Conservation (phyloP, 2,113 vertebrate species). For the Ariopsis seemanni region DNA sequence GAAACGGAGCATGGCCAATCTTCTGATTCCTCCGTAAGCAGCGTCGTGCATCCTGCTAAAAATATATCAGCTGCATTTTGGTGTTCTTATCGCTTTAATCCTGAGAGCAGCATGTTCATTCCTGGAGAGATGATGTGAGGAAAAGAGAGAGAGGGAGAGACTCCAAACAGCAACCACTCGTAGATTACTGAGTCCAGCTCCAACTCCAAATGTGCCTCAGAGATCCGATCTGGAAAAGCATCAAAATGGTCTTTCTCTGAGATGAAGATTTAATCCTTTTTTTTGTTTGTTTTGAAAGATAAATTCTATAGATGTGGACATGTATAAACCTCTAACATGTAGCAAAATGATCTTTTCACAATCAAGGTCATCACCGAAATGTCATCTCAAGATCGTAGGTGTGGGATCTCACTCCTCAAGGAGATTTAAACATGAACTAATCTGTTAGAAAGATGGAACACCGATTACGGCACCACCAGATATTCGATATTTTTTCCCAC, state of each 20-base stretch:
- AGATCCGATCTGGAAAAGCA: conserved; percentile 5
- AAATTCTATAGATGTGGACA: background rate
- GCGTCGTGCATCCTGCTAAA: conserved; percentile 18
- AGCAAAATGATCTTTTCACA: background rate
- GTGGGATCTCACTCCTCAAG: background rate
- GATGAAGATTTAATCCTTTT: background rate
- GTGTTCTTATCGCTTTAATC: conserved; percentile 31
- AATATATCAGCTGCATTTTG: conserved; percentile 27
- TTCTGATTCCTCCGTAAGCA: conserved; percentile 19
- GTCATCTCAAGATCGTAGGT: background rate
- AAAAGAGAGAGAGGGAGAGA: background rate
- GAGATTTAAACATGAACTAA: background rate
- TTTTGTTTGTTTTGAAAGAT: background rate
- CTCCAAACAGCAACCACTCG: conserved; percentile 5
- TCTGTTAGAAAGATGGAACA: background rate
- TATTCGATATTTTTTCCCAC: background rate
- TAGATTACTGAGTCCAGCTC: conserved; percentile 4
- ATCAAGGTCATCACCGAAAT: background rate
- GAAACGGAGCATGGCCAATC: conserved; percentile 16
- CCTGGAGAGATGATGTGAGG: conserved; percentile 3
- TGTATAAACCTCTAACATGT: background rate
- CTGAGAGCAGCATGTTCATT: conserved; percentile 33
- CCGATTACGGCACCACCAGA: background rate
- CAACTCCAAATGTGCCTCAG: background rate
- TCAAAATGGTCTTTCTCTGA: background rate